Evolutionary conservation across 2,113 vertebrate genomes (phyloP).

Genomic region (Epinephelus lanceolatus): DNA sequence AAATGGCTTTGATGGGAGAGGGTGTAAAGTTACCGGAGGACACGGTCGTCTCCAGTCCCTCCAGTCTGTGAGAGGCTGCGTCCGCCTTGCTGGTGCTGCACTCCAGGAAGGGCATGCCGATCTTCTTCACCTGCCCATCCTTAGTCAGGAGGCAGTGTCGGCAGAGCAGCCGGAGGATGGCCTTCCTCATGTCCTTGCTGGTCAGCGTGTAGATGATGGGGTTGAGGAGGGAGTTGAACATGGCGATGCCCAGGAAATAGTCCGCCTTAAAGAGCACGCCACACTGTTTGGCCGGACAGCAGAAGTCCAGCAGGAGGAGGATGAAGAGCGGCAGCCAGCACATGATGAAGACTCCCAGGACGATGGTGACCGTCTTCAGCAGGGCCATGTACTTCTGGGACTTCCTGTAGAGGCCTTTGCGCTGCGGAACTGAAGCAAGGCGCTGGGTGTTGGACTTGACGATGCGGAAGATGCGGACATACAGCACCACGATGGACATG

Average conservation of each 20-base stretch:
- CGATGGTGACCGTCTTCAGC: slow-evolving; percentile 90
- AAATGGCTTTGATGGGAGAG: slow-evolving; percentile 81
- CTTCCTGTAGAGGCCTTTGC: slow-evolving; percentile 76
- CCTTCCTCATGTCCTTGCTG: slow-evolving; percentile 90
- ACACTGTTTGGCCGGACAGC: slow-evolving; percentile 79
- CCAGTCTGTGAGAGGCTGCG: slow-evolving; percentile 83
- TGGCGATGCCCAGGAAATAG: slow-evolving; percentile 91
- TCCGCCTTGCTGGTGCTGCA: slow-evolving; percentile 88
- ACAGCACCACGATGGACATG: slow-evolving; percentile 90
- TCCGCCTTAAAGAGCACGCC: slow-evolving; percentile 88
- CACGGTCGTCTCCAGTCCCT: slow-evolving; percentile 84
- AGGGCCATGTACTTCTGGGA: slow-evolving; percentile 89
- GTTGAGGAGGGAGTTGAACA: slow-evolving; percentile 93
- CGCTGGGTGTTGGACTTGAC: slow-evolving; percentile 88
- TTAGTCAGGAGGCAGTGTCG: slow-evolving; percentile 77
- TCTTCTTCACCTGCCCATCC: slow-evolving; percentile 78
- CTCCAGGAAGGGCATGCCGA: slow-evolving; percentile 86
- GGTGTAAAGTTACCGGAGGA: slow-evolving; percentile 85
- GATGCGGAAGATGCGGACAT: slow-evolving; percentile 90
- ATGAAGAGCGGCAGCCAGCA: slow-evolving; percentile 93
- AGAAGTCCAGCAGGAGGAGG: slow-evolving; percentile 90
- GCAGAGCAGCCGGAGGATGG: slow-evolving; percentile 88
- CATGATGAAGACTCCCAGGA: slow-evolving; percentile 90
- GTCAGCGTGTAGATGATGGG: slow-evolving; percentile 95
- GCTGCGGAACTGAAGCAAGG: slow-evolving; percentile 57